Base-by-base conservation (phyloP, 2,888 invertebrate species). In the Drosophila nr. perissopoda region DNA sequence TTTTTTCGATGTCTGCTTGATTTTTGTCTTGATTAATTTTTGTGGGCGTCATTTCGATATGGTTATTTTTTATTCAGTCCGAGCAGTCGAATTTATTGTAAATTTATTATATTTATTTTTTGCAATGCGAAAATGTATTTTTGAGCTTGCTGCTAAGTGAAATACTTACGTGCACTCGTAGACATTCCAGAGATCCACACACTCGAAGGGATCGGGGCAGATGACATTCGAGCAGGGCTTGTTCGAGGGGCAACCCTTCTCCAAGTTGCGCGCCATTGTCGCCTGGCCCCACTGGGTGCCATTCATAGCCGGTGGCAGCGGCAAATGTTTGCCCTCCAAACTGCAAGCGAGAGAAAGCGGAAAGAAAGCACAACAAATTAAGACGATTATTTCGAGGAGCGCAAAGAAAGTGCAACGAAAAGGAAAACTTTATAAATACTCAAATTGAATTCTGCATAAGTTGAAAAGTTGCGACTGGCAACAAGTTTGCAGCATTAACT, bases 141-240 rank as follows among this genome's bases (percentile, higher is more conserved):
- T 59, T 33, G 13, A 58, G n/a, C 21, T 21, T 3, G 38, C 18
- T 18, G 18, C 8, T 4, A 8, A 97, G 96, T 94, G 33, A 69
- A 6, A 42, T 18, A 76, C 98, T 96, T 94, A 99, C 98, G 98
- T 98, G 98, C 99, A 99, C 93, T 99, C 98, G 91, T 98, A 98
- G 93, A 98, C 97, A 93, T 99, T 99, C 99, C 99, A 99, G 18
- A 99, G 95, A 94, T 98, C 99, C 78, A 98, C 97, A 94, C 98
- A 99, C 91, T 98, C 98, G 93, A 98, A 98, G 16, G 97, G 98
- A 91, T 97, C 97, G 0, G 97, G 97, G 92, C 99, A 99, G 90
- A 98, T 97, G 46, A 98, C 97, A 93, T 98, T 97, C 82, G 97
- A 97, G 92, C 99, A 99, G 2, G 98, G 98, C 92, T 98, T 98